phyloP scores from a whole-genome alignment of 2,888 invertebrate genomes.

The Gasteruption jaculator region DNA sequence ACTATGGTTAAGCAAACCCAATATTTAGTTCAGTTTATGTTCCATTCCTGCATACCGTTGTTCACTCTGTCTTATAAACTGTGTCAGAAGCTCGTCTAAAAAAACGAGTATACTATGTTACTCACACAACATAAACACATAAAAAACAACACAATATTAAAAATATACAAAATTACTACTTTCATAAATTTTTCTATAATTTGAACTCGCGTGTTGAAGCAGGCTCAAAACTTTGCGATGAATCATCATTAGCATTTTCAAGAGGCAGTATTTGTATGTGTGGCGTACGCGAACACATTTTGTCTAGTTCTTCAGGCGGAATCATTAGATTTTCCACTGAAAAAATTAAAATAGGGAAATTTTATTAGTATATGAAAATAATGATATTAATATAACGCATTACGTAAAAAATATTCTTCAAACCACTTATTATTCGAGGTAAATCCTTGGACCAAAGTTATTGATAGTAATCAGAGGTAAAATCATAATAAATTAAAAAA shows the following conservation, averaged over 20 bases:
- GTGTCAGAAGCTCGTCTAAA: conserved; percentile 4
- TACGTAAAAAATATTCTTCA: background rate
- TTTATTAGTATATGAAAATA: conserved; percentile 3
- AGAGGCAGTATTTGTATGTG: too few species aligned
- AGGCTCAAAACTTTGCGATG: too few species aligned
- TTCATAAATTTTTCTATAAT: background rate
- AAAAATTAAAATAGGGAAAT: too few species aligned
- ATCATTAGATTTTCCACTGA: conserved; percentile 5
- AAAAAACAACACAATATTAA: too few species aligned
- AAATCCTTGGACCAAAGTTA: background rate
- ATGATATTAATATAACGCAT: conserved; percentile 2
- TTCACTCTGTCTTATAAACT: background rate
- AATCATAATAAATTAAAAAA: too few species aligned
- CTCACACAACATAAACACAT: background rate
- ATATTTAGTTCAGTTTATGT: conserved; percentile 2
- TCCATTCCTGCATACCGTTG: background rate
- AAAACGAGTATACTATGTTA: background rate
- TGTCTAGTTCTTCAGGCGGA: background rate
- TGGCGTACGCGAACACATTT: conserved; percentile 3
- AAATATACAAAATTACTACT: too few species aligned
- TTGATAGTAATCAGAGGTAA: background rate
- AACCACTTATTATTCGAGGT: conserved; percentile 3
- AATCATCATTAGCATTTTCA: too few species aligned
- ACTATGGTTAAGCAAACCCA: conserved; percentile 2
- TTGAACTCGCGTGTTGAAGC: background rate